Evolutionary conservation across 2,888 invertebrate species (phyloP), one percentile per base, ranked within the genome.

Genomic region (Theretra japonica): DNA sequence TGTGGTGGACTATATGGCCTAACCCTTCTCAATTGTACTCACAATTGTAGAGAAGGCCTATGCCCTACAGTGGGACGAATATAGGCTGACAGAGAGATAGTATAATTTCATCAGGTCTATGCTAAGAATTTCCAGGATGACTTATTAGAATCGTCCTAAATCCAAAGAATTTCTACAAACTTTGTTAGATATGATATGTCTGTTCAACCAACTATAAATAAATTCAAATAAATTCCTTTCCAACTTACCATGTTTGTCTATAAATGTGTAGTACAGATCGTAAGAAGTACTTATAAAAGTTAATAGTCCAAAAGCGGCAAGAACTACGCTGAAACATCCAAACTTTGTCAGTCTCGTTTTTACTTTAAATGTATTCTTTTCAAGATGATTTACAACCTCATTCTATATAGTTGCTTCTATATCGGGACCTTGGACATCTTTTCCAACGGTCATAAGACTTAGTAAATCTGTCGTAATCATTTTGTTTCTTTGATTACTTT

Each of bases 271-370:
- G 58, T 73, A 75, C 17, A 86, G 57, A 72, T 86, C 85, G 53
- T 81, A 85, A 11, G 73, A 70, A 1, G 92, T 90, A 69, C 90
- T 87, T 1, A 89, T 3, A n/a, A 88, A 4, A 11, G 88, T 87
- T 2, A 90, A 30, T 1, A 88, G 50, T 15, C 82, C 86, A 53
- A 92, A 78, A 7, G 82, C 4, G 0, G 83, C 82, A 70, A 88
- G 82, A 4, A 86, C 72, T 0, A 76, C 79, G 2, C 86, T 86
- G 82, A 21, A 82, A 84, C 59, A 60, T 30, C 8, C 19, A 30
- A 70, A 30, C 15, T 5, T 4, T 30, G 1, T 30, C 11, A 19
- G 50, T 60, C 5, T 21, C 48, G 48, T 33, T 6, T 59, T 19
- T 15, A 15, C 41, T 21, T 17, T 19, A n/a, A 56, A 6, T 25